These are phyloP conservation scores for Eilema griseolum DNA, from an alignment of 2,888 invertebrate species.

Conservation along the genomic window DNA sequence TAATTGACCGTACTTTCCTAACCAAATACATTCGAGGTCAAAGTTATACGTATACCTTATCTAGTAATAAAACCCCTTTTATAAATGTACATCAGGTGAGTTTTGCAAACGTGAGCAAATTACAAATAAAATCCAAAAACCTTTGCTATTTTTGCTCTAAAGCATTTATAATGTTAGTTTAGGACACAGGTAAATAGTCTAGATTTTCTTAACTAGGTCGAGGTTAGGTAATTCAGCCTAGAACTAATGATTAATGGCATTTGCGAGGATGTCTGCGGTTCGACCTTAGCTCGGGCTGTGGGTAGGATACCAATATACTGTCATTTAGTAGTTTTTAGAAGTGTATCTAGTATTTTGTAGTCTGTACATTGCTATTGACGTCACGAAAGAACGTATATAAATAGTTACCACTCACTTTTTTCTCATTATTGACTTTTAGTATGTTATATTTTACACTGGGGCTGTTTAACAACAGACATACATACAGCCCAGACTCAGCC, in stretches of 20 bases:
- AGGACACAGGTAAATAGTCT: slow-evolving; percentile 15
- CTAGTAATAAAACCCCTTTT: too few relatives aligned
- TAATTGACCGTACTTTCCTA: not conserved
- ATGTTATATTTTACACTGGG: too few relatives aligned
- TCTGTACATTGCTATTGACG: not conserved
- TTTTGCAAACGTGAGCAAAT: not conserved
- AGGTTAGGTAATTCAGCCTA: slow-evolving; percentile 6
- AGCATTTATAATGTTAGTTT: slow-evolving; percentile 21
- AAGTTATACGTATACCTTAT: too few relatives aligned
- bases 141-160: not conserved
- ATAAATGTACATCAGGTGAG: not conserved
- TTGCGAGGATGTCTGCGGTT: slow-evolving; percentile 12
- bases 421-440: too few relatives aligned
- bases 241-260: slow-evolving; percentile 19
- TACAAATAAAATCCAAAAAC: not conserved
- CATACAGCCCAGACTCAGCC: too few relatives aligned
- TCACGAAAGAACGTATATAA: not conserved
- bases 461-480: too few relatives aligned
- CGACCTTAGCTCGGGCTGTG: slow-evolving; percentile 6
- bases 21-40: not conserved
- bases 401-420: too few relatives aligned
- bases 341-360: slow-evolving; percentile 1
- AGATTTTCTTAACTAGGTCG: slow-evolving; percentile 16
- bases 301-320: slow-evolving; percentile 7
- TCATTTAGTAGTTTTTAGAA: not conserved